phyloP scores from a whole-genome alignment of 2,888 invertebrate species.

The Synergus gifuensis region DNA sequence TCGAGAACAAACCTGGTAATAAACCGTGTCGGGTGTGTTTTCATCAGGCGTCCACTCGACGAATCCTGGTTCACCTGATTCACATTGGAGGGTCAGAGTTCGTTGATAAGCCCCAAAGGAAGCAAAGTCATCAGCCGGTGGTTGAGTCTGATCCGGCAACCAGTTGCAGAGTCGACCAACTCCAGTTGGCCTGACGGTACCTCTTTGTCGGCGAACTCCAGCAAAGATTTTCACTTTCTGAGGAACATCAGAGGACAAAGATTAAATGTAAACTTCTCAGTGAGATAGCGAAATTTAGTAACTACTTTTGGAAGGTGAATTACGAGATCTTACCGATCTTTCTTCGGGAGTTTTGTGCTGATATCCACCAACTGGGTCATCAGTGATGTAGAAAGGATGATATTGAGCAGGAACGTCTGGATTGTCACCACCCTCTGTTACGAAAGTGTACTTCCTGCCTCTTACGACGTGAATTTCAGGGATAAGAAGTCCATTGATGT shows the following conservation, averaged over 20 bases:
- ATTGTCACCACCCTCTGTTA: conserved; percentile 91
- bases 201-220: conserved; percentile 86
- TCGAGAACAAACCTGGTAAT: conserved; percentile 85
- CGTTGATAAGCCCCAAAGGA: conserved; percentile 95
- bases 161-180: conserved; percentile 93
- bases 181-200: conserved; percentile 86
- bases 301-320: background rate
- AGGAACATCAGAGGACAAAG: conserved; percentile 32
- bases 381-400: conserved; percentile 96
- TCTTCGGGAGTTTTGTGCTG: conserved; percentile 90
- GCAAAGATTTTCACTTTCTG: conserved; percentile 89
- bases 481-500: conserved; percentile 94
- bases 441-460: conserved; percentile 92
- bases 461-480: conserved; percentile 94
- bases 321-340: conserved; percentile 82
- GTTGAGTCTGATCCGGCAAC: conserved; percentile 87
- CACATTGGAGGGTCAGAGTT: conserved; percentile 89
- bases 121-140: conserved; percentile 88
- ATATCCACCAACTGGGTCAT: conserved; percentile 94
- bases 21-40: conserved; percentile 93
- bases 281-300: background rate
- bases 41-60: conserved; percentile 92
- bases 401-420: conserved; percentile 89
- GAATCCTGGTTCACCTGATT: conserved; percentile 90
- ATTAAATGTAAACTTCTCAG: background rate